Percentiles rank a stretch among this genome's conserved stretches.
Evolutionary conservation across 2,797 vertebrate species (phyloP).

Genomic region (Pangasius krempfi): DNA sequence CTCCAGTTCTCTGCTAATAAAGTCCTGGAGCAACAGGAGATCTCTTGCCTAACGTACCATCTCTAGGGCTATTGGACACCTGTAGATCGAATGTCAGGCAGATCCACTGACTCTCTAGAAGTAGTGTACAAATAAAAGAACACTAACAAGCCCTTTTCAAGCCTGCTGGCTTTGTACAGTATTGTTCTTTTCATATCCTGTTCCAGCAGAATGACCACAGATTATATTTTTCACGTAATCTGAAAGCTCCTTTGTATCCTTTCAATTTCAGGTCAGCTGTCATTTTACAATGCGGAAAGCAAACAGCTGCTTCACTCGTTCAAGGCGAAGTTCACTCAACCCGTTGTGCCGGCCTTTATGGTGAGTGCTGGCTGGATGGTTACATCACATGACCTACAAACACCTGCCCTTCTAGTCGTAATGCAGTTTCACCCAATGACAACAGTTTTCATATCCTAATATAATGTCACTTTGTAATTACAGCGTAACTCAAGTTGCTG

Average conservation of each 20-base stretch:
- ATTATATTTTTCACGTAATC: slow-evolving; percentile 16
- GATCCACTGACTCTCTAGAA: slow-evolving; percentile 35
- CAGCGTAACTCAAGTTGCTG: background rate
- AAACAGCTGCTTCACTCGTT: slow-evolving; percentile 88
- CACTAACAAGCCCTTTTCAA: slow-evolving; percentile 12
- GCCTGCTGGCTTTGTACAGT: slow-evolving; percentile 17
- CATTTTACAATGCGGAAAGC: slow-evolving; percentile 85
- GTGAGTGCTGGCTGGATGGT: slow-evolving; percentile 72
- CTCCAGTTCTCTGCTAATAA: background rate
- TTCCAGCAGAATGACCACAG: background rate
- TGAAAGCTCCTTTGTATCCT: slow-evolving; percentile 6
- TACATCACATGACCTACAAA: background rate
- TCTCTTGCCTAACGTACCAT: slow-evolving; percentile 18
- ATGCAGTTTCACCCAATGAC: background rate
- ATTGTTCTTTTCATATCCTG: slow-evolving; percentile 10
- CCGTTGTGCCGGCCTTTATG: slow-evolving; percentile 89
- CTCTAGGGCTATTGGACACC: slow-evolving; percentile 39
- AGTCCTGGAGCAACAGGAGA: slow-evolving; percentile 24
- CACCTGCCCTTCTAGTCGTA: background rate
- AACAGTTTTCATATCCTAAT: background rate
- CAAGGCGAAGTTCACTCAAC: slow-evolving; percentile 89
- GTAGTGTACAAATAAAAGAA: slow-evolving; percentile 23
- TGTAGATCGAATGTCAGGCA: slow-evolving; percentile 46
- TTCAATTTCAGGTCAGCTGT: slow-evolving; percentile 80
- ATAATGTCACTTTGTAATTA: background rate